phyloP scores from a whole-genome alignment of 2,888 invertebrate genomes.

The Bimastos eiseni region DNA sequence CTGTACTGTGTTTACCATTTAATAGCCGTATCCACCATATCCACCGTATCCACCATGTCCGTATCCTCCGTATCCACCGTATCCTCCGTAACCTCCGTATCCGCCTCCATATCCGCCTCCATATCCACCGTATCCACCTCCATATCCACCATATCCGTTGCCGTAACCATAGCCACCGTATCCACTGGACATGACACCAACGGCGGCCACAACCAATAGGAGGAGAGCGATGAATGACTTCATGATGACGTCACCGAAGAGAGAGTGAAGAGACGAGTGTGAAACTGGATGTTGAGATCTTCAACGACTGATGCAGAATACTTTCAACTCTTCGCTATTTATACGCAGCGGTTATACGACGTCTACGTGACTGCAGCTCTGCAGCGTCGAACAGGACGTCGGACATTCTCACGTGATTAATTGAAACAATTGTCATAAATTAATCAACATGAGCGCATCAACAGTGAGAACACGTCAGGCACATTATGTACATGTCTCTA shows the following conservation, averaged over 20 bases:
- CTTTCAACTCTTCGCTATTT: not conserved
- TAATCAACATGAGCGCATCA: too few species aligned
- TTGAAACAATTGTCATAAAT: too few species aligned
- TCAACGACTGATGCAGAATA: not conserved
- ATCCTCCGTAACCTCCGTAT: not conserved
- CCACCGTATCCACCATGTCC: not conserved
- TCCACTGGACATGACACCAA: not conserved
- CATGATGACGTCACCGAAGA: not conserved
- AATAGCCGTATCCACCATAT: not conserved
- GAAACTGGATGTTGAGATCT: not conserved
- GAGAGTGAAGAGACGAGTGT: not conserved
- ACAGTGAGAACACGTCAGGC: too few species aligned
- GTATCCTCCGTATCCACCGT: not conserved
- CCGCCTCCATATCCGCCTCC: not conserved
- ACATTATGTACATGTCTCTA: too few species aligned
- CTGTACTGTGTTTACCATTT: too few species aligned
- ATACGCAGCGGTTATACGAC: not conserved
- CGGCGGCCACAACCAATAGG: slow-evolving; percentile 13
- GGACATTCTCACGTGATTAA: too few species aligned
- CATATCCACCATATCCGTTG: too few species aligned
- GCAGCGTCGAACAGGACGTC: too few species aligned
- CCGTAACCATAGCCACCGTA: too few species aligned
- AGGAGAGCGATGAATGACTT: slow-evolving; percentile 6
- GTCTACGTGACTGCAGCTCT: not conserved
- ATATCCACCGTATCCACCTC: too few species aligned